Evolutionary conservation across 2,888 invertebrate genomes (phyloP), one percentile per base, ranked within the genome.

Genomic region (Craniophora ligustri): DNA sequence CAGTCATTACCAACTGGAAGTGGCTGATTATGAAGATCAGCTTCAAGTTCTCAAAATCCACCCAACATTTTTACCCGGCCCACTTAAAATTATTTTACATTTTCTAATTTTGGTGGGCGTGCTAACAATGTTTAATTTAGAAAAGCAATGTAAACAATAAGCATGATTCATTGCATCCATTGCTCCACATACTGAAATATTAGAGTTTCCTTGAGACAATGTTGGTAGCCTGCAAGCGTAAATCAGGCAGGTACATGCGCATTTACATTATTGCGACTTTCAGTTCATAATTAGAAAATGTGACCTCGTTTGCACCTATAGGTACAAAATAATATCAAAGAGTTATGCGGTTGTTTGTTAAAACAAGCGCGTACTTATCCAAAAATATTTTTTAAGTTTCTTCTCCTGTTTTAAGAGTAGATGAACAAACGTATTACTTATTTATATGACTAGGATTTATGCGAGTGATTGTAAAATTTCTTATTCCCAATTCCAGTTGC

Each of bases 111-210:
- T 68, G 72, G 70, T 71, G 57, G 51, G 70, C 65, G 68, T 73
- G 77, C 75, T 78, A 79, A 83, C 85, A 80, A 75, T 82, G 81
- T 84, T 79, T 75, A 74, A 79, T 78, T 75, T 80, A 75, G 74
- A 78, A 75, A 78, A 70, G 57, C 64, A 72, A 66, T 66, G 76
- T 83, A 84, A 81, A 82, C 82, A 82, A 55, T 71, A 44, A 56
- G 65, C 60, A 82, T 88, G 86, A 88, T 86, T 87, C 88, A 88
- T 85, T 79, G 78, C 68, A 78, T 70, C 69, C 77, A 76, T 61
- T 80, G 86, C 71, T 77, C 86, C 64, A 86, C 79, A 80, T 86
- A 77, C 76, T 78, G 75, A 66, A 75, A 70, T 71, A 67, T 74
- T 74, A 51, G 73, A 51, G 74, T 74, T 79, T 78, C 69, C 70